Conservation (phyloP, 2,797 vertebrate species). For the Danionella dracula region DNA sequence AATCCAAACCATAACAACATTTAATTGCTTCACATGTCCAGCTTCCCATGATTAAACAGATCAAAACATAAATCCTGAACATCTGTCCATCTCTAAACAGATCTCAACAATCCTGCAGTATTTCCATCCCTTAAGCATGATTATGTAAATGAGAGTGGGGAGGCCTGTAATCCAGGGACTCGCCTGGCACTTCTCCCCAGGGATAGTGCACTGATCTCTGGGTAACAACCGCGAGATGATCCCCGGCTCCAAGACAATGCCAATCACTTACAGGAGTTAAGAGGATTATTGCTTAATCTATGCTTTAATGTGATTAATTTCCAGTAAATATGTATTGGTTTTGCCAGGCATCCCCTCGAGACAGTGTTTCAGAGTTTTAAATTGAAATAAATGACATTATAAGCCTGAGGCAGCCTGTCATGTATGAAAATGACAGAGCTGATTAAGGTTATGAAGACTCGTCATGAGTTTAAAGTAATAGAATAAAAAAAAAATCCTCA, state of each 20-base stretch:
- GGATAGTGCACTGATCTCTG: slow-evolving; percentile 41
- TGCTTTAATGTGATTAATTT: slow-evolving; percentile 61
- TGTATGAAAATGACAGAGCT: slow-evolving; percentile 13
- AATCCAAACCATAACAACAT: no score
- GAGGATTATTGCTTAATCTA: slow-evolving; percentile 59
- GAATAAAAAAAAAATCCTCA: no score
- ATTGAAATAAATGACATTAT: slow-evolving; percentile 18
- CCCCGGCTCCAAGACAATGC: slow-evolving; percentile 50
- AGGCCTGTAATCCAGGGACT: slow-evolving; percentile 64
- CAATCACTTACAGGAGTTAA: slow-evolving; percentile 64
- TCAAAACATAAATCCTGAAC: no score
- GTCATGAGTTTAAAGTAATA: not conserved
- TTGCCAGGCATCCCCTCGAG: not conserved
- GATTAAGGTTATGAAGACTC: not conserved
- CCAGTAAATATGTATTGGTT: slow-evolving; percentile 22
- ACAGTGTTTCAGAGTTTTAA: not conserved
- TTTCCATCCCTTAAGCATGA: slow-evolving; percentile 45
- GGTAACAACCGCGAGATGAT: slow-evolving; percentile 25
- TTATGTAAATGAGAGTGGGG: slow-evolving; percentile 48
- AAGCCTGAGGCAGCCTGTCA: slow-evolving; percentile 25
- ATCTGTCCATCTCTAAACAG: no score
- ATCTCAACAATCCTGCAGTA: not conserved
- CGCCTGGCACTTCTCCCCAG: slow-evolving; percentile 51
- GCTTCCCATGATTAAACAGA: no score
- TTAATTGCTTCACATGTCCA: no score